Evolutionary conservation across 2,113 vertebrate genomes (phyloP).

Genomic region (Blennius ocellaris): DNA sequence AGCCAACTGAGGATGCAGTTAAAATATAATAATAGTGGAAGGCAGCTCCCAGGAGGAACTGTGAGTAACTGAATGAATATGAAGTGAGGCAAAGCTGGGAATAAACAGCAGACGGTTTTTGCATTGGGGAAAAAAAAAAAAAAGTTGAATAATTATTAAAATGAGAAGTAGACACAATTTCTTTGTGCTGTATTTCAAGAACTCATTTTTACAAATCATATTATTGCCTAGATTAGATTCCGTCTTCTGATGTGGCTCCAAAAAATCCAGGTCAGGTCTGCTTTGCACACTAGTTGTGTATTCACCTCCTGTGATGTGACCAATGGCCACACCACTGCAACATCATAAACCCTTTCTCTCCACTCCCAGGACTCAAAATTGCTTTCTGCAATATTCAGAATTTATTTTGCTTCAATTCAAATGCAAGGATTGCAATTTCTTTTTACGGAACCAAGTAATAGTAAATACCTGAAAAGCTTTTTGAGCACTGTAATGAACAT

Average conservation of each 20-base stretch:
- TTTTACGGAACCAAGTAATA: slow-evolving; percentile 49
- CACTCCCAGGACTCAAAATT: slow-evolving; percentile 60
- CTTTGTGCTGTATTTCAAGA: slow-evolving; percentile 10
- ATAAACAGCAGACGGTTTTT: slow-evolving; percentile 24
- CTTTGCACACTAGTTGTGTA: slow-evolving; percentile 31
- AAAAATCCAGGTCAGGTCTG: slow-evolving; percentile 47
- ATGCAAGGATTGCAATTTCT: slow-evolving; percentile 53
- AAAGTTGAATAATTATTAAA: slow-evolving; percentile 21
- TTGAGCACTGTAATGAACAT: slow-evolving; percentile 51
- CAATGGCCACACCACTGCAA: slow-evolving; percentile 34
- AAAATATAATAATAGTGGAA: slow-evolving; percentile 29
- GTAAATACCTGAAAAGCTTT: slow-evolving; percentile 47
- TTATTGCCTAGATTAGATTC: slow-evolving; percentile 16
- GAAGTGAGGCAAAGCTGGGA: slow-evolving; percentile 11
- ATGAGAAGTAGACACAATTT: slow-evolving; percentile 16
- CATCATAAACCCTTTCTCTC: slow-evolving; percentile 64
- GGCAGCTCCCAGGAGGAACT: slow-evolving; percentile 23
- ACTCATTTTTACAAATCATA: slow-evolving; percentile 13
- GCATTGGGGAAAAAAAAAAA: not conserved
- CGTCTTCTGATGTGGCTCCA: slow-evolving; percentile 24
- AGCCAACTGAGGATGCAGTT: slow-evolving; percentile 24
- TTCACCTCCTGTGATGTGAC: slow-evolving; percentile 56
- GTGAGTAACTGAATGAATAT: slow-evolving; percentile 29
- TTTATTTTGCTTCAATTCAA: slow-evolving; percentile 57
- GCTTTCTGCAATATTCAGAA: slow-evolving; percentile 50